Conservation (phyloP, 1,140 invertebrate genomes). For the Ectropis grisescens region DNA sequence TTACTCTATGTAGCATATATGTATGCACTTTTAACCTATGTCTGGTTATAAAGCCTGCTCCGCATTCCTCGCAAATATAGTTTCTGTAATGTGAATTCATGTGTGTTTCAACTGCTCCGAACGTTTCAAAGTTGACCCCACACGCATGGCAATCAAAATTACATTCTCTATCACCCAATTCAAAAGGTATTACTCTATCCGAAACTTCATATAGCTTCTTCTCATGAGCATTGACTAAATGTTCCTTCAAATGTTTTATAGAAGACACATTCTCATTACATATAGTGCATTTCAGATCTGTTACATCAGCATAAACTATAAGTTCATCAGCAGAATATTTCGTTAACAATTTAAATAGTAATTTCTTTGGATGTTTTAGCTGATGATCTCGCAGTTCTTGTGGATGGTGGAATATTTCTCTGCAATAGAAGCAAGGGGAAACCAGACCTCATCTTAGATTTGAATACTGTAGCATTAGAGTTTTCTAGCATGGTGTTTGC, state of each 20-base stretch:
- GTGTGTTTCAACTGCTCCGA: constrained; percentile 31
- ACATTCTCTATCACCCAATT: constrained; percentile 11
- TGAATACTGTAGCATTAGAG: constrained; percentile 44
- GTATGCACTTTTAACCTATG: constrained; percentile 26
- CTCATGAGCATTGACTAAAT: constrained; percentile 21
- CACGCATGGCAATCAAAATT: constrained; percentile 29
- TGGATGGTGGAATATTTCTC: constrained; percentile 16
- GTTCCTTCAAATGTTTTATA: constrained; percentile 28
- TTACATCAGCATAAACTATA: constrained; percentile 26
- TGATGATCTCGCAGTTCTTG: constrained; percentile 21
- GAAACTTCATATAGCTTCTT: constrained; percentile 22
- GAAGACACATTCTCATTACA: constrained; percentile 16
- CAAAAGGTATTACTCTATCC: constrained; percentile 30
- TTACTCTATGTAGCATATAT: constrained; percentile 17
- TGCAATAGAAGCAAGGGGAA: constrained; percentile 37
- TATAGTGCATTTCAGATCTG: constrained; percentile 27
- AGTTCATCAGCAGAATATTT: constrained; percentile 19
- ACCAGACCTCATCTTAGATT: constrained; percentile 33
- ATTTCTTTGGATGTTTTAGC: constrained; percentile 13
- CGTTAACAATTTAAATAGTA: constrained; percentile 19
- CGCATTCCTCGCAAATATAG: constrained; percentile 36
- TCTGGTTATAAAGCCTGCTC: constrained; percentile 29
- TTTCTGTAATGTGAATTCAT: constrained; percentile 47
- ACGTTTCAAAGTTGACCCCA: constrained; percentile 23
- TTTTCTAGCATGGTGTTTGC: constrained; percentile 28